Evolutionary conservation across 2,888 invertebrate genomes (phyloP), one percentile per base, ranked within the genome.

Genomic region (Tachina lurida): DNA sequence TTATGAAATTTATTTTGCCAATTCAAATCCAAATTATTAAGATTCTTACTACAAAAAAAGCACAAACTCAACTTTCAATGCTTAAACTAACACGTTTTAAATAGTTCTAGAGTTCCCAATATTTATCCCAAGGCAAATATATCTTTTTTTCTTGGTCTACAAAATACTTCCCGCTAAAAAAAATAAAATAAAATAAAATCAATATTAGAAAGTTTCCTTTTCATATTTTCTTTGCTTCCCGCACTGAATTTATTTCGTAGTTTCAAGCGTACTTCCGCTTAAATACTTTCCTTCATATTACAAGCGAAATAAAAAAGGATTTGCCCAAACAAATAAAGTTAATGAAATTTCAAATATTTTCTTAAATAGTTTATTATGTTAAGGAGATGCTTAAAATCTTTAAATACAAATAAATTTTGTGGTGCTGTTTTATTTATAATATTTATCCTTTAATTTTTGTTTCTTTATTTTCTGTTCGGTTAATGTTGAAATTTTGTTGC

Each of bases 181-280:
- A 13, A 62, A 43, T 4, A n/a, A n/a, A n/a, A n/a, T 15, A 17
- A 39, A 39, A 58, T 58, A 15, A 13, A 17, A 19, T 45, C 12
- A 5, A 43, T 43, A 43, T 45, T 13, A 63, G 31, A n/a, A 68
- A 68, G 47, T 52, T 67, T 31, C 10, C 4, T 22, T 67, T 52
- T 68, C 39, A 58, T 71, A 49, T 47, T n/a, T 52, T 71, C 39
- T 9, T 74, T 39, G n/a, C 60, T 17, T 15, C 49, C 39, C 17
- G 7, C 52, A 62, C 17, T 12, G 12, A 63, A 5, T 63, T 52
- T 63, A 63, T 74, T 41, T 52, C 22, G 62, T 52, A 62, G 22
- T 63, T 63, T 52, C 41, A 52, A 67, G 62, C 54, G 54, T 31
- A 62, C 63, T 78, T 78, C 45, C 52, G 70, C 52, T 78, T 39